These are phyloP conservation scores for Eidolon dupreanum DNA, from an alignment of 2,797 vertebrate genomes.

Conservation along the genomic window DNA sequence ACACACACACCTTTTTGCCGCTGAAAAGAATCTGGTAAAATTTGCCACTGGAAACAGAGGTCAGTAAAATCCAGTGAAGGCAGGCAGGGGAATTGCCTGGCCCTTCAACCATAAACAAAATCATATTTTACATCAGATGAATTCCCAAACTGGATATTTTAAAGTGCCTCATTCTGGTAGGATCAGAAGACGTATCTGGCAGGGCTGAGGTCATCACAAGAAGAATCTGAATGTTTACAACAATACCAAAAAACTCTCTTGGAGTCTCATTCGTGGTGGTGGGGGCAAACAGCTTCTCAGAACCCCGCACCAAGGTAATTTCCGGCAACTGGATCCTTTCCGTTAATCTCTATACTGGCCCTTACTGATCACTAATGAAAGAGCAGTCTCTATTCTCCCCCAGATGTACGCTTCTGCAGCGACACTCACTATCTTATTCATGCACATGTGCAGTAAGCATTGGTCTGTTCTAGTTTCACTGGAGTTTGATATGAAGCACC, in stretches of 20 bases:
- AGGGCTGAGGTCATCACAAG: conserved; percentile 30
- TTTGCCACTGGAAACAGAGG: background rate
- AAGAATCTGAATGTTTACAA: conserved; percentile 36
- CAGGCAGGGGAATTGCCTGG: background rate
- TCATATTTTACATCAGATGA: conserved; percentile 28
- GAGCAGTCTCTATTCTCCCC: background rate
- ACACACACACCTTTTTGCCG: background rate
- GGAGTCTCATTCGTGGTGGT: background rate
- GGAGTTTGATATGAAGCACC: conserved; percentile 7
- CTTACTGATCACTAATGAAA: background rate
- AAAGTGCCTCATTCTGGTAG: conserved; percentile 14
- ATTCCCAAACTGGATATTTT: conserved; percentile 41
- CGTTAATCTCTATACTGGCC: background rate
- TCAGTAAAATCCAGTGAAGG: conserved; percentile 35
- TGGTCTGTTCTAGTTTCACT: background rate
- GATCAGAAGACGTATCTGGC: conserved; percentile 46
- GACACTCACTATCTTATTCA: background rate
- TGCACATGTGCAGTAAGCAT: background rate
- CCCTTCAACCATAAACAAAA: conserved; percentile 11
- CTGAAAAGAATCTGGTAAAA: conserved; percentile 13
- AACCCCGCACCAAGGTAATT: background rate
- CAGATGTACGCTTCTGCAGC: background rate
- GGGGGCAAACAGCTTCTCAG: background rate
- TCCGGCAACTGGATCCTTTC: background rate
- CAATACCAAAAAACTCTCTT: background rate